phyloP scores from a whole-genome alignment of 2,888 invertebrate species.

The Lacanobia oleracea region DNA sequence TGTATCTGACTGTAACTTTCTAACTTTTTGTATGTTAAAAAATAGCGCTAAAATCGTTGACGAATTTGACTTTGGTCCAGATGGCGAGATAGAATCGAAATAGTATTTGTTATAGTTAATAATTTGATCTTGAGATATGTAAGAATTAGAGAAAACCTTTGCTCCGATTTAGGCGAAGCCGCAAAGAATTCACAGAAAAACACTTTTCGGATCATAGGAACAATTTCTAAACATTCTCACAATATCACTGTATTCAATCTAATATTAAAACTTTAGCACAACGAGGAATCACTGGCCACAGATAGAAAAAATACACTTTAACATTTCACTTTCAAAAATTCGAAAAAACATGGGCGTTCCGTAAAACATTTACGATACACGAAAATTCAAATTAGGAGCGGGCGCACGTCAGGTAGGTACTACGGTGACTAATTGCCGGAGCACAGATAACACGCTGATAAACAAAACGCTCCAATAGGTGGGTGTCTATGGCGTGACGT shows the following conservation, averaged over 20 bases:
- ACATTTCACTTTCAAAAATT: constrained; percentile 19
- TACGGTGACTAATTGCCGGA: constrained; percentile 81
- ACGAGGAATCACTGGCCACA: constrained; percentile 6
- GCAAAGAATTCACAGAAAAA: constrained; percentile 78
- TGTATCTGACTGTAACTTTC: constrained; percentile 41
- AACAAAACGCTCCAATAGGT: constrained; percentile 74
- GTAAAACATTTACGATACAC: constrained; percentile 49
- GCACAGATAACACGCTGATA: constrained; percentile 82
- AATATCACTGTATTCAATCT: constrained; percentile 12
- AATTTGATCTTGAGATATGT: background rate
- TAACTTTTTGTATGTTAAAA: constrained; percentile 28
- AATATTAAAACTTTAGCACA: background rate
- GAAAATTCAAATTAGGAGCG: constrained; percentile 60
- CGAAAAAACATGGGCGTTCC: constrained; percentile 47
- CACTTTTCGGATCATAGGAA: constrained; percentile 76
- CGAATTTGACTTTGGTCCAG: background rate
- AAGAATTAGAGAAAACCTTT: constrained; percentile 62
- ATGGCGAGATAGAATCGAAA: background rate
- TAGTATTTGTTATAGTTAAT: background rate
- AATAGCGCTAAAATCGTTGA: background rate
- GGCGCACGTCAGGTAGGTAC: constrained; percentile 75
- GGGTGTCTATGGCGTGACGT: constrained; percentile 65
- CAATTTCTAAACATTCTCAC: constrained; percentile 25
- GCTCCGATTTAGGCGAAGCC: constrained; percentile 62
- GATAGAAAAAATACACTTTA: constrained; percentile 5